These are phyloP conservation scores for Corythornis leucogaster DNA, from an alignment of 2,797 vertebrate genomes.

Conservation along the genomic window DNA sequence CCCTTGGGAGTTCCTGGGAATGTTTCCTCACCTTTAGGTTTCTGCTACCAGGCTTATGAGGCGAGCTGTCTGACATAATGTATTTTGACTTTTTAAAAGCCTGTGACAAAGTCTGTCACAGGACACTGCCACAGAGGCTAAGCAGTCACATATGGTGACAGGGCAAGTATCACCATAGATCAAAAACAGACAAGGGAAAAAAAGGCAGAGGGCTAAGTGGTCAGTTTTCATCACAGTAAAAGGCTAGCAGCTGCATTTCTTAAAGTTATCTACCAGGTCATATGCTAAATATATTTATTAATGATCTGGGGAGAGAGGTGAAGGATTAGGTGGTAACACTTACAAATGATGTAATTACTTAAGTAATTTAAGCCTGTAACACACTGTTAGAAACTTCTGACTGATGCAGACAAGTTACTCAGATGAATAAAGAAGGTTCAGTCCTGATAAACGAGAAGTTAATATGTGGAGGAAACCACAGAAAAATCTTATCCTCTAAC, in stretches of 20 bases:
- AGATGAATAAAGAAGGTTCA: background rate
- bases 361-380: conserved; percentile 19
- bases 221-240: conserved; percentile 50
- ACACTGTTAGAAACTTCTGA: conserved; percentile 1
- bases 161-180: conserved; percentile 50
- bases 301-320: conserved; percentile 5
- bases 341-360: conserved; percentile 34
- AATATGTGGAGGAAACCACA: background rate
- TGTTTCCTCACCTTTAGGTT: background rate
- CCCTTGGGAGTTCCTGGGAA: background rate
- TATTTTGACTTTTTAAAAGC: conserved; percentile 54
- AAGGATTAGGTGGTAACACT: conserved; percentile 22
- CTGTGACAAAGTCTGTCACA: conserved; percentile 41
- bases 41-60: background rate
- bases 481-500: background rate
- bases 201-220: conserved; percentile 38
- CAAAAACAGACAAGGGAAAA: conserved; percentile 37
- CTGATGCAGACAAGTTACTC: background rate
- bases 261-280: conserved; percentile 10
- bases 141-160: conserved; percentile 57
- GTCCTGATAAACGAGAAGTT: background rate
- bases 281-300: conserved; percentile 49
- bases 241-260: conserved; percentile 35
- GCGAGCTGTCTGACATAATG: background rate
- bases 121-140: conserved; percentile 14